A percentile compares a stretch with the other conserved stretches of the same genome.
These are phyloP conservation scores for Neuroterus valhalla DNA, from an alignment of 1,140 invertebrate genomes.

Conservation along the genomic window DNA sequence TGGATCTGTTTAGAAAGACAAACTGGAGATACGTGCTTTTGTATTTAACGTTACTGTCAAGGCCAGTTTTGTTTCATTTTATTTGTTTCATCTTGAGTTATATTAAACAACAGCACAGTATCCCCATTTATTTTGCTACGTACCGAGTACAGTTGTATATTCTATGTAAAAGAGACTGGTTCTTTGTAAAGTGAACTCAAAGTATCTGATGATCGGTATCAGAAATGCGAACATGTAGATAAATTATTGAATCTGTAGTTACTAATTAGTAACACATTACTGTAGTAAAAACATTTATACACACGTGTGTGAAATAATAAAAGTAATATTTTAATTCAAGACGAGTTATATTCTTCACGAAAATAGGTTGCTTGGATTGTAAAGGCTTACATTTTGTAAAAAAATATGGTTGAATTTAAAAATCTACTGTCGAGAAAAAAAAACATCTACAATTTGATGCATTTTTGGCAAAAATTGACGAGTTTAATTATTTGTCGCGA, in stretches of 20 bases:
- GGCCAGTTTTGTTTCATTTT: constrained; percentile 7
- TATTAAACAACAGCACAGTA: neutral
- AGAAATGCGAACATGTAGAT: constrained; percentile 34
- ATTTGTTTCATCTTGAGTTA: neutral
- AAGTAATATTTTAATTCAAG: constrained; percentile 64
- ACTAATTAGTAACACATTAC: constrained; percentile 48
- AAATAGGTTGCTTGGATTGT: neutral
- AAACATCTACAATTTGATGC: too few species aligned
- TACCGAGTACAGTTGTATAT: too few species aligned
- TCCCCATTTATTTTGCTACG: neutral
- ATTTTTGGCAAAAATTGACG: too few species aligned
- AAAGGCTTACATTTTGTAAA: neutral
- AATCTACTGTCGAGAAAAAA: neutral
- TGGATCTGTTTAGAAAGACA: constrained; percentile 12
- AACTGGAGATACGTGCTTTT: constrained; percentile 38
- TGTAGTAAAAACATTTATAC: constrained; percentile 60
- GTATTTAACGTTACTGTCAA: constrained; percentile 42
- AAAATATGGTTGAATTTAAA: neutral
- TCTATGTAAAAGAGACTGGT: neutral
- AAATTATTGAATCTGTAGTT: constrained; percentile 45
- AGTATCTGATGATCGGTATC: neutral
- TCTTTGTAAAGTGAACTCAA: neutral
- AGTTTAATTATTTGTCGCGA: too few species aligned
- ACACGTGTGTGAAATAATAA: constrained; percentile 60
- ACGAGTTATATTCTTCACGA: constrained; percentile 39